These are phyloP conservation scores for Stegodyphus dumicola DNA, from an alignment of 1,140 invertebrate genomes.

Conservation along the genomic window DNA sequence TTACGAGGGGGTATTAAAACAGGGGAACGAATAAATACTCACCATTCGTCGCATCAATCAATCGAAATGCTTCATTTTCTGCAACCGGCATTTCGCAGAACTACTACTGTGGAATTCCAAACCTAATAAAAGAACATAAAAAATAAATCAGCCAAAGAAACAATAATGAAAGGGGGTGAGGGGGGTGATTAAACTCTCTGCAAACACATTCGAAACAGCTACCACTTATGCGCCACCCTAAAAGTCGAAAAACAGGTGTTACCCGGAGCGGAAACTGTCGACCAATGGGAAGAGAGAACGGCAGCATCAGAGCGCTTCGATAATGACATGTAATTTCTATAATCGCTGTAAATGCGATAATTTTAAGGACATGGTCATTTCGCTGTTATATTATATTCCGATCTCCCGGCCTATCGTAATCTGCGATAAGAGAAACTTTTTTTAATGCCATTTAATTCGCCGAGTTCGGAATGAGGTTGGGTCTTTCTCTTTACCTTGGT, in stretches of 20 bases:
- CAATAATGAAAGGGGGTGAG: background rate
- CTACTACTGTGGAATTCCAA: too few relatives aligned
- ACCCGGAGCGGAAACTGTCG: conserved; percentile 8
- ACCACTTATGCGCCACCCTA: conserved; percentile 17
- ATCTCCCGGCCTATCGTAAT: conserved; percentile 32
- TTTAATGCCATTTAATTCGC: conserved; percentile 51
- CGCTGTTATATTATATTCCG: conserved; percentile 46
- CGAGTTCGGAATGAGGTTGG: conserved; percentile 36
- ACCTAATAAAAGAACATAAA: too few relatives aligned
- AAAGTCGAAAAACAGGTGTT: conserved; percentile 57
- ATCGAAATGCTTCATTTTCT: too few relatives aligned
- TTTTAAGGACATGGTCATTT: conserved; percentile 56
- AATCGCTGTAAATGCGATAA: conserved; percentile 60
- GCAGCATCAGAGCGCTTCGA: conserved; percentile 34
- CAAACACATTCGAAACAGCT: background rate
- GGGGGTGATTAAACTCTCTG: background rate
- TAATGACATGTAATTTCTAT: conserved; percentile 61
- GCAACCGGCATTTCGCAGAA: too few relatives aligned
- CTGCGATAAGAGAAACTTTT: conserved; percentile 41
- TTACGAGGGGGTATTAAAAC: background rate
- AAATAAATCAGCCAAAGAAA: too few relatives aligned
- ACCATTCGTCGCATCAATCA: too few relatives aligned
- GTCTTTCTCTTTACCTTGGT: conserved; percentile 29
- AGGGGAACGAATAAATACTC: background rate
- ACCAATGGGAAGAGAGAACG: conserved; percentile 51